phyloP scores from a whole-genome alignment of 2,113 vertebrate genomes.

The Anoura caudifer region DNA sequence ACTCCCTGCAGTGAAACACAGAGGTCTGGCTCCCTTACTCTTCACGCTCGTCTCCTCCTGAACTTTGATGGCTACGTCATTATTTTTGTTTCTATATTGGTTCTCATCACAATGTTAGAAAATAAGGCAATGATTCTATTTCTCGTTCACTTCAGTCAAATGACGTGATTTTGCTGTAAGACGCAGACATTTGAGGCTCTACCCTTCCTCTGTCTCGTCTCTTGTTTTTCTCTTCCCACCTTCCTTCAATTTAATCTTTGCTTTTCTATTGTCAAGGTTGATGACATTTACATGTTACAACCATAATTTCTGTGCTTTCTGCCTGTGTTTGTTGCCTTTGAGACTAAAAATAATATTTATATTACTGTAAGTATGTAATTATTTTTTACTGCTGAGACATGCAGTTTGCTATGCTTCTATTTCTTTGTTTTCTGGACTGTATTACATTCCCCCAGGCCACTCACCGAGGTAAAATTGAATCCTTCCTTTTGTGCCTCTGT shows the following conservation, averaged over 20 bases:
- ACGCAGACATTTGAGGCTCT: not conserved
- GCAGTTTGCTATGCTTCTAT: not conserved
- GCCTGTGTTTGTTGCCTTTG: constrained; percentile 14
- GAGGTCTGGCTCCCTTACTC: not conserved
- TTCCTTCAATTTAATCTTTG: constrained; percentile 42
- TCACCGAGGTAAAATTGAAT: constrained; percentile 17
- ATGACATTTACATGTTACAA: constrained; percentile 27
- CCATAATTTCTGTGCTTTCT: not conserved
- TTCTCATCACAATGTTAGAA: not conserved
- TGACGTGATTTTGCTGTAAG: constrained; percentile 10
- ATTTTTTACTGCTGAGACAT: constrained; percentile 7
- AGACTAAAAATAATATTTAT: constrained; percentile 33
- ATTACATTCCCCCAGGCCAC: not conserved
- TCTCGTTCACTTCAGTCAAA: not conserved
- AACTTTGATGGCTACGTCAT: not conserved
- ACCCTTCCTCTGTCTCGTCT: not conserved
- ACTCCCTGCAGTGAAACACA: not conserved
- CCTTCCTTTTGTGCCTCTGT: not conserved
- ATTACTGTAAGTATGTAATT: not conserved
- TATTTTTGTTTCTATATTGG: not conserved
- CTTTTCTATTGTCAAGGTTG: not conserved
- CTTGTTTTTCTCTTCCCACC: not conserved
- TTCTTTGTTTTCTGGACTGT: constrained; percentile 16
- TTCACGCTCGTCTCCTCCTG: not conserved
- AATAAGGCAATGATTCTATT: not conserved